Conservation (phyloP, 2,888 invertebrate species). For the Limnephilus rhombicus region DNA sequence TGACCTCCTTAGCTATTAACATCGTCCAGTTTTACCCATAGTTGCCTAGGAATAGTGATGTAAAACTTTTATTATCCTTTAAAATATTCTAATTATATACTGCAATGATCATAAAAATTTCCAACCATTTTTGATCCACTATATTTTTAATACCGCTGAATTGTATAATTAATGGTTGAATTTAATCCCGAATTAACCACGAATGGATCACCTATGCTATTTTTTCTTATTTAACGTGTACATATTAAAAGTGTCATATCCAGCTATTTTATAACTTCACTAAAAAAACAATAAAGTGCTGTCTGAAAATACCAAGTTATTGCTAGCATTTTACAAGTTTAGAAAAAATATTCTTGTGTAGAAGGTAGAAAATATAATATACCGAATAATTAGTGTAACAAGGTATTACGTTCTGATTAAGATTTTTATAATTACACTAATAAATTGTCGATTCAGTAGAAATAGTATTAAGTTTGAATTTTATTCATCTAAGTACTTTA, state of each 20-base stretch:
- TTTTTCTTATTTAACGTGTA: background rate
- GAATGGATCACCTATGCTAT: background rate
- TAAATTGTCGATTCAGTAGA: background rate
- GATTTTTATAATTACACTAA: background rate
- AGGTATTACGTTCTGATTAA: background rate
- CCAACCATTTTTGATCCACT: no score
- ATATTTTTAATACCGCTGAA: background rate
- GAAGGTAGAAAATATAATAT: background rate
- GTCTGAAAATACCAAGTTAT: no score
- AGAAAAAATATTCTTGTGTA: background rate
- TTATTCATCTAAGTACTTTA: no score
- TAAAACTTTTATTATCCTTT: background rate
- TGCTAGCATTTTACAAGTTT: no score
- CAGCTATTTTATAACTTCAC: background rate
- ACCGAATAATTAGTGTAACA: background rate
- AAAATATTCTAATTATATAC: background rate
- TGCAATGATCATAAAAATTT: background rate
- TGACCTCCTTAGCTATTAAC: background rate
- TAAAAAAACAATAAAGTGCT: no score
- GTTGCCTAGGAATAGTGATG: background rate
- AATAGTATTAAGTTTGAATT: background rate
- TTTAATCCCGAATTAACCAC: background rate
- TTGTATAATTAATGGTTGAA: background rate
- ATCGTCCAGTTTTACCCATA: background rate
- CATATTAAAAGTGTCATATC: background rate